Base-by-base conservation (phyloP, 1,140 invertebrate genomes). In the Steinernema khuongi region DNA sequence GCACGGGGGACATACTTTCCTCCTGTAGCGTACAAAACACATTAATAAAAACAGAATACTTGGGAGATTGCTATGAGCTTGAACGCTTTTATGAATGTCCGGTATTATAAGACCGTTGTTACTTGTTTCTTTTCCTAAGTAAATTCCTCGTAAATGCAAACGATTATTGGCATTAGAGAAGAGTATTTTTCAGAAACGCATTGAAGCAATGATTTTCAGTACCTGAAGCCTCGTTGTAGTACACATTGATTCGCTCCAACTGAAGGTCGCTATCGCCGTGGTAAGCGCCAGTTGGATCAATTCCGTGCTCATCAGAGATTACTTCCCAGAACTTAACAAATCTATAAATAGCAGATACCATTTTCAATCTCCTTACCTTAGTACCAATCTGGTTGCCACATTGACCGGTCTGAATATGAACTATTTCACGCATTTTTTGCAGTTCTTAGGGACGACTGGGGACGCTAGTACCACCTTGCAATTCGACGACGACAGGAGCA, bases 341-440 rank as follows among this genome's bases (percentile, higher is more conserved):
- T n/a, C 92, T 66, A 93, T 89, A n/a, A 94, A 92, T 4, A 92
- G 91, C 86, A 95, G 93, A 92, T 94, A 94, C 50, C 93, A 94
- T 72, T 93, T 93, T n/a, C 93, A 93, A 85, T 95, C 93, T 79
- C 50, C 7, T 88, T 87, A 93, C 92, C 91, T 93, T 94, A 68
- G 92, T 91, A 83, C 93, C 93, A 84, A 94, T 94, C 87, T 94
- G 92, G 87, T 94, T 94, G 72, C 93, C 93, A 86, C 93, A 94
- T 85, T 94, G 92, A 71, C 93, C 93, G 72, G 91, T 91, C 87
- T 94, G 93, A 72, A 94, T 88, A 84, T 94, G 92, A 60, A 94
- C 91, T 79, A 94, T 94, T 90, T 94, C 93, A 87, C 92, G 90
- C 93, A 94, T 94, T 86, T 88, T 90, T 60, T n/a, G 50, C 4